Evolutionary conservation across 2,113 vertebrate genomes (phyloP).

Genomic region (Chaenogobius annularis): DNA sequence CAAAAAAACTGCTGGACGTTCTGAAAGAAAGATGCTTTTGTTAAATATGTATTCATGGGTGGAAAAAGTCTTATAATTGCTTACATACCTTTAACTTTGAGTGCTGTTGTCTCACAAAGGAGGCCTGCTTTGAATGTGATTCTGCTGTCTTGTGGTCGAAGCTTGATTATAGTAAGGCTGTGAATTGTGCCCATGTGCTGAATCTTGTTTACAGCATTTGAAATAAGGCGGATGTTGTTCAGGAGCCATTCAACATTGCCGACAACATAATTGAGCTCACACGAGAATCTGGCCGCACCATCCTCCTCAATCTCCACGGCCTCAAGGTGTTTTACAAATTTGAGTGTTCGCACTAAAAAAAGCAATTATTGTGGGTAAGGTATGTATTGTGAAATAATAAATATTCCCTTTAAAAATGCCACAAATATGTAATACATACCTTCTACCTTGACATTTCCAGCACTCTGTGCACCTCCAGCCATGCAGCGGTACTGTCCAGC

Average conservation of each 20-base stretch:
- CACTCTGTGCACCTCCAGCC: slow-evolving; percentile 83
- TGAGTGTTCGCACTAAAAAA: slow-evolving; percentile 78
- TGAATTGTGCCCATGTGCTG: slow-evolving; percentile 81
- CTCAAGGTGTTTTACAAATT: slow-evolving; percentile 81
- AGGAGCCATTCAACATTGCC: slow-evolving; percentile 90
- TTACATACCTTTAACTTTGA: slow-evolving; percentile 89
- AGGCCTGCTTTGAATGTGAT: slow-evolving; percentile 81
- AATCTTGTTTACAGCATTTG: slow-evolving; percentile 84
- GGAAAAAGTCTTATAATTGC: not conserved
- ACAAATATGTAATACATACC: slow-evolving; percentile 65
- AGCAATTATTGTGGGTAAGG: not conserved
- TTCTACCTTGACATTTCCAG: slow-evolving; percentile 82
- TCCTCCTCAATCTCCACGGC: slow-evolving; percentile 83
- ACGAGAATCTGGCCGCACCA: slow-evolving; percentile 74
- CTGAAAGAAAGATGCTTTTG: slow-evolving; percentile 62
- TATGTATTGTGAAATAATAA: not conserved
- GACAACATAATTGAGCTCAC: slow-evolving; percentile 88
- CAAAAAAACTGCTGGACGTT: slow-evolving; percentile 87
- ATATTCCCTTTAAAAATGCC: not conserved
- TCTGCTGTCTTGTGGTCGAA: slow-evolving; percentile 78
- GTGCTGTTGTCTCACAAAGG: slow-evolving; percentile 71
- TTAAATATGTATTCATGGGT: not conserved
- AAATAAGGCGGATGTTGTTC: slow-evolving; percentile 81
- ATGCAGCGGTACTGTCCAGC: slow-evolving; percentile 85
- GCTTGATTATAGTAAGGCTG: slow-evolving; percentile 81